Base-by-base conservation (phyloP, 2,797 vertebrate species). In the Numenius phaeopus region DNA sequence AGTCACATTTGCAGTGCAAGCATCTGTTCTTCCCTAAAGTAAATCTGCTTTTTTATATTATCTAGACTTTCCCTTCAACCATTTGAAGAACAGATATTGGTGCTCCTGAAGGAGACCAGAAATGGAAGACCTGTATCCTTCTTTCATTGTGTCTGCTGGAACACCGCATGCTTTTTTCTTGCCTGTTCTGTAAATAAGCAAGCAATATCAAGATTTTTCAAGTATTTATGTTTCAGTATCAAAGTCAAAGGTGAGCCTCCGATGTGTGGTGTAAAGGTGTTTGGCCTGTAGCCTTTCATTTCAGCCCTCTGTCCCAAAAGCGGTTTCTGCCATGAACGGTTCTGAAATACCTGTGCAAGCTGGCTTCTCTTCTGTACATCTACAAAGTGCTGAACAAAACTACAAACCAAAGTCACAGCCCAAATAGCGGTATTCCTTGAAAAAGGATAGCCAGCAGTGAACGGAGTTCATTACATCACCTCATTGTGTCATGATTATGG, bases 1-100 rank as follows among this genome's bases (percentile, higher is more conserved):
- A 94, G 91, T 84, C 83, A 90, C 87, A 95, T 96, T 94, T 93
- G 94, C 95, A 92, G 73, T 67, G 83, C 55, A 79, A 91, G 96
- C 94, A 96, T 94, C 94, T 97, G 95, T 65, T 96, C 89, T 87
- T 93, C 58, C 73, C 70, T 87, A 32, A 90, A 88, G 87, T 90
- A 91, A 96, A 94, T 76, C 42, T 30, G 64, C 3, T 44, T 80
- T 72, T 75, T 49, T 20, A 11, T 23, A 65, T 46, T 69, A 77
- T 67, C 49, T 71, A 85, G 61, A 72, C 29, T 83, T 93, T 61
- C 75, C 57, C 58, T 79, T 71, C 64, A 85, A 75, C 37, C 37
- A 73, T 82, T 73, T 78, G 78, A 84, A 81, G 82, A 86, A 55
- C 8, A 82, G 81, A 65, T 57, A 76, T 1, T 66, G 27, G 44